Evolutionary conservation across 2,888 invertebrate species (phyloP), one percentile per base, ranked within the genome.

Genomic region (Tetramorium bicarinatum): DNA sequence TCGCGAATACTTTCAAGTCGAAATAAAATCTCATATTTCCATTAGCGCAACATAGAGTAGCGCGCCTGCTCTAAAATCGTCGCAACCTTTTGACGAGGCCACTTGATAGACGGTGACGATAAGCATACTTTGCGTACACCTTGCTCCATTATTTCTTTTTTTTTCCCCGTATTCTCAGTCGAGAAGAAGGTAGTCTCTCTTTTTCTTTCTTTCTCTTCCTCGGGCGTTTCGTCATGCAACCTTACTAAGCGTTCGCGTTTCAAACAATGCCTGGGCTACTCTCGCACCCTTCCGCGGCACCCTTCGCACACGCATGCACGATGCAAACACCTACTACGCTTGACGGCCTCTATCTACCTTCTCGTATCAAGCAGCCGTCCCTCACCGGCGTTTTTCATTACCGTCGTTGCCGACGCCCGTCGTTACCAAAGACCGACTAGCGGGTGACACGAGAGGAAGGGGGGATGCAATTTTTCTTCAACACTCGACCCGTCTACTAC

Each of bases 221-320:
- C 44, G 52, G 81, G 84, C 80, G 75, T 89, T 85, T 85, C 89
- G 75, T 77, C 80, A 87, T 76, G 86, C 83, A 85, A 85, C 88
- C 92, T 90, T 87, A 91, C 92, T 91, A 92, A 92, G 92, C 92
- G 92, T 92, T 92, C 92, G 90, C 91, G 90, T 92, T 92, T 93
- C 90, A 90, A 93, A 93, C 93, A 93, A 92, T 92, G 87, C 85
- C 88, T 87, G 72, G 86, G 90, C 91, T 90, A 91, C 91, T 91
- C 88, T 91, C 85, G 87, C 88, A 86, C 89, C 86, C 89, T 86
- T 84, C 81, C 82, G 71, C 80, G 66, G 64, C 87, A 79, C 80
- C 87, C 87, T 82, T 74, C 85, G 83, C 71, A 80, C 87, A 82
- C 89, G 83, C 86, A 82, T 82, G 49, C 85, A 49, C 47, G 64